Conservation (phyloP, 2,797 vertebrate genomes). For the Sebastes cheni region DNA sequence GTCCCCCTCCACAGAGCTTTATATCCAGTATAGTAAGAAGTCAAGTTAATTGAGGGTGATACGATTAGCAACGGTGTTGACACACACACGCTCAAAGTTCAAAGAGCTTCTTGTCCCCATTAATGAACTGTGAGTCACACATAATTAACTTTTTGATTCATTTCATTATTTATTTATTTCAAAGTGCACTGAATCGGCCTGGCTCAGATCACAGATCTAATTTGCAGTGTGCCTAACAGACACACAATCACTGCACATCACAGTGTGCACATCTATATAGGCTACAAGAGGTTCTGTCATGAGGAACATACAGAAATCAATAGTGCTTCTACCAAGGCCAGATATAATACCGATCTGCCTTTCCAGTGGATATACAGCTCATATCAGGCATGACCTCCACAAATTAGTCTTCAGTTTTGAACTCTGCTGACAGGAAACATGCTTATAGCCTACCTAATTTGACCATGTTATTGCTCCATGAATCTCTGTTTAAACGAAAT, state of each 20-base stretch:
- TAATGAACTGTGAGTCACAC: conserved; percentile 56
- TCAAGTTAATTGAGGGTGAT: conserved; percentile 68
- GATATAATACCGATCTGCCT: not conserved
- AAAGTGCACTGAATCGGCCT: conserved; percentile 25
- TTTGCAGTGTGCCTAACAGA: conserved; percentile 39
- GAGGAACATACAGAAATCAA: conserved; percentile 37
- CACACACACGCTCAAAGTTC: conserved; percentile 61
- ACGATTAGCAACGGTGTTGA: conserved; percentile 65
- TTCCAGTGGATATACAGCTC: conserved; percentile 14
- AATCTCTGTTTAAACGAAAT: not conserved
- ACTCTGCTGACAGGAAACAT: not conserved
- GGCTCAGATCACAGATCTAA: conserved; percentile 46
- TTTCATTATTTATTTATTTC: conserved; percentile 54
- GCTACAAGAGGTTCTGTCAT: conserved; percentile 36
- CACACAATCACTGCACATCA: conserved; percentile 14
- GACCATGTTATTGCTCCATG: not conserved
- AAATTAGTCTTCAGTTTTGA: conserved; percentile 13
- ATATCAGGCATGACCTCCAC: conserved; percentile 23
- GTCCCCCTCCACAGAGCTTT: conserved; percentile 43
- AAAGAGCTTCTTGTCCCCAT: conserved; percentile 46
- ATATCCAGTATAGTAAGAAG: conserved; percentile 51
- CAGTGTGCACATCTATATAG: not conserved
- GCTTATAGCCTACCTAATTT: not conserved
- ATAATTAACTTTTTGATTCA: conserved; percentile 59
- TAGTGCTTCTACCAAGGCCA: conserved; percentile 4